Evolutionary conservation across 1,140 invertebrate genomes (phyloP), one percentile per base, ranked within the genome.

Genomic region (Caenorhabditis briggsae): DNA sequence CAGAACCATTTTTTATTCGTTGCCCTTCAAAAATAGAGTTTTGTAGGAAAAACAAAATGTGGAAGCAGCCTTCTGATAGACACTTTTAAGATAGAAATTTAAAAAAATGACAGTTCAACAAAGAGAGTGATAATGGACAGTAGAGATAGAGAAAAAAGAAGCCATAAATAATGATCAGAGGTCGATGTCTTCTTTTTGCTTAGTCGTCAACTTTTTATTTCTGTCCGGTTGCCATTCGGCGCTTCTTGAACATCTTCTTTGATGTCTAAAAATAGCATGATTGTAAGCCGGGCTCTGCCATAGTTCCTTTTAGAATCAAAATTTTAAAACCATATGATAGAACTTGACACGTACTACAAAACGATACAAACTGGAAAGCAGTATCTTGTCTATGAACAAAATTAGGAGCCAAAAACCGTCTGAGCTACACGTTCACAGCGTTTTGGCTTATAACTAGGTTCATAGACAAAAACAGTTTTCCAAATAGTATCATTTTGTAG

Each of bases 151-250:
- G 61, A 43, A 50, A n/a, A 41, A 33, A 33, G 33, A 33, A 48
- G 41, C 70, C 70, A 78, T 78, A 78, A 78, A 50, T 78, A 48
- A 78, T 78, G 70, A 78, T 78, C 70, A 78, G 70, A 78, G 70
- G 70, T 78, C 70, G 70, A 48, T 70, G 64, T 41, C 5, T 20
- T 16, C n/a, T 78, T 78, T 78, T 53, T 8, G 12, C 41, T 16
- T 46, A 70, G 65, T 78, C 33, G 18, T 41, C 46, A 20, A 23
- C 8, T 53, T 78, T 23, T 23, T 23, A 3, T 23, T 65, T 65
- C 33, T 33, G 33, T 33, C 33, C 33, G 61, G 61, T 53, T 53
- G 20, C 59, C 59, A 61, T 61, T 61, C 56, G 56, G 14, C 18
- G n/a, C 56, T 58, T 58, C 33, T 33, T 53, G 50, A 53, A 53